Base-by-base conservation (phyloP, 1,140 invertebrate genomes). In the Zaprionus camerounensis region DNA sequence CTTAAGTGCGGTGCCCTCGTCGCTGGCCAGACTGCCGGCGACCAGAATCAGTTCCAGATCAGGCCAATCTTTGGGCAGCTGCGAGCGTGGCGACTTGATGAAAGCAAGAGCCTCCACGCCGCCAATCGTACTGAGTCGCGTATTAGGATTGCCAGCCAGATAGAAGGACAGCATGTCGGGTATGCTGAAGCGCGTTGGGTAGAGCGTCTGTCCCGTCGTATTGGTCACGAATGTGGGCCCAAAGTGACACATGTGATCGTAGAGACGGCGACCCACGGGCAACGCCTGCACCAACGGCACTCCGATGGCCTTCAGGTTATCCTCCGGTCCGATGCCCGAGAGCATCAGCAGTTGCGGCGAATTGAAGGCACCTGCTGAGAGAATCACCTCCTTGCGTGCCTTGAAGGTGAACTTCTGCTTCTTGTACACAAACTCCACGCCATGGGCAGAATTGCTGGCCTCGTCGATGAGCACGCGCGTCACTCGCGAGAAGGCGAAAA, bases 301-400 rank as follows among this genome's bases (percentile, higher is more conserved):
- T 0, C 95, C 95, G 1, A 97, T 91, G 26, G 95, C 94, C 55
- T 95, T 91, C 2, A 98, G 81, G 71, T 95, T 94, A 41, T 93
- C 81, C 81, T 93, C 94, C 12, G 96, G 96, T 1, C 97, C 97
- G 7, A 98, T 94, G 0, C 97, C 97, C 1, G 96, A 97, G 0
- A 97, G 93, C 95, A 97, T 96, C 28, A 98, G 92, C 9, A 98
- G 78, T 92, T 97, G 96, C 0, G 97, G 96, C 1, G 96, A 96
- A 87, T 96, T 96, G 38, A 97, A 95, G 1, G 96, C 94, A 0
- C 97, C 97, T 11, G 96, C 96, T 38, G 96, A 95, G 9, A 96
- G 56, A 38, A 96, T 95, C 0, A 96, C 94, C 92, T 97, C 96
- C 78, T 95, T 96, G n/a, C 91, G 93, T 1, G 95, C 95, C 65